Conservation (phyloP, 1,140 invertebrate genomes). For the Sipha flava region DNA sequence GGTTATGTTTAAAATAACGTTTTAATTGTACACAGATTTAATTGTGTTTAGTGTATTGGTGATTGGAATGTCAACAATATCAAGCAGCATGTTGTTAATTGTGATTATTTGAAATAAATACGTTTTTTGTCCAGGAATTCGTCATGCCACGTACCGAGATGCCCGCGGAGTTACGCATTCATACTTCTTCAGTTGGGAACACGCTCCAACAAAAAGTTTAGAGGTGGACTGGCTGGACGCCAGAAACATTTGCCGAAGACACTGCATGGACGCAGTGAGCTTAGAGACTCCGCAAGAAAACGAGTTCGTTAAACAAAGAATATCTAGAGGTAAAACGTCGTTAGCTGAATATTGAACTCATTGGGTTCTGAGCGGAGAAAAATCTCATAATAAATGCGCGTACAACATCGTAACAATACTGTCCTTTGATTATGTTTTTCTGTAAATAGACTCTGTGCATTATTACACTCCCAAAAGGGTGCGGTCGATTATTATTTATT, state of each 20-base stretch:
- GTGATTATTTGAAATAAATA: background rate
- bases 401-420: too few species aligned
- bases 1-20: too few species aligned
- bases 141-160: conserved; percentile 76
- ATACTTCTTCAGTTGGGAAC: conserved; percentile 91
- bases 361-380: too few species aligned
- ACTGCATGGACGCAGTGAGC: conserved; percentile 88
- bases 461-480: too few species aligned
- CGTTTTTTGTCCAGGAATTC: conserved; percentile 53
- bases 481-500: too few species aligned
- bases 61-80: too few species aligned
- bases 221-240: conserved; percentile 87
- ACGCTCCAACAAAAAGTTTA: conserved; percentile 68
- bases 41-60: too few species aligned
- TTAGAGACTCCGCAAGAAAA: conserved; percentile 83
- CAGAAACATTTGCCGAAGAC: conserved; percentile 80
- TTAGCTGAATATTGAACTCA: background rate
- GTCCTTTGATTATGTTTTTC: too few species aligned
- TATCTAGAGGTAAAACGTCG: conserved; percentile 52
- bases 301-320: conserved; percentile 78
- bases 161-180: conserved; percentile 74
- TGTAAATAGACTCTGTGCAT: too few species aligned
- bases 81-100: too few species aligned
- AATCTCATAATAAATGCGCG: too few species aligned
- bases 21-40: too few species aligned